Percentiles rank a stretch among this genome's conserved stretches.
Evolutionary conservation across 2,888 invertebrate species (phyloP).

Genomic region (Leptopterna dolabrata): DNA sequence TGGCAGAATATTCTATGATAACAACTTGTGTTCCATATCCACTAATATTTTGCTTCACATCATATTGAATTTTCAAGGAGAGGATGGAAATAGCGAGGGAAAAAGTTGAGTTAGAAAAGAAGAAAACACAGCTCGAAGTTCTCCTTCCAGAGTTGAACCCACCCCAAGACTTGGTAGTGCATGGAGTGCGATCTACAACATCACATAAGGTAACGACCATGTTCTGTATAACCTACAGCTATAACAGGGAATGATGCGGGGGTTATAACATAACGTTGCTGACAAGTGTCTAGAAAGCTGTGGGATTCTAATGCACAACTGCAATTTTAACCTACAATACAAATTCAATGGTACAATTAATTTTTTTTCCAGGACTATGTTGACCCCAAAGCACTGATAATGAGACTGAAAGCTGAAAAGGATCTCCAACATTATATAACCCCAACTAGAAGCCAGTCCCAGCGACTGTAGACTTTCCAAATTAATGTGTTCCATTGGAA

Average conservation of each 20-base stretch:
- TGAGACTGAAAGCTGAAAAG: slow-evolving; percentile 60
- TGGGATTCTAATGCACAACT: too few species aligned
- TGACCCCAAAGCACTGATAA: slow-evolving; percentile 59
- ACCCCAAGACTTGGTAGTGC: slow-evolving; percentile 52
- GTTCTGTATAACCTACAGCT: too few species aligned
- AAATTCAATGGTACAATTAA: too few species aligned
- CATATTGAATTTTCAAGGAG: slow-evolving; percentile 46
- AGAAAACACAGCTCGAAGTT: slow-evolving; percentile 56
- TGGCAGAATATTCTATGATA: too few species aligned
- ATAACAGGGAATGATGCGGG: too few species aligned
- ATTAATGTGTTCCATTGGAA: not conserved
- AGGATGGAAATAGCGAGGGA: slow-evolving; percentile 59
- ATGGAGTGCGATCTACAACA: slow-evolving; percentile 19
- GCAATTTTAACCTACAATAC: too few species aligned
- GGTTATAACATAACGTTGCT: too few species aligned
- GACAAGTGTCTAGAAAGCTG: too few species aligned
- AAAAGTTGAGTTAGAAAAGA: slow-evolving; percentile 58
- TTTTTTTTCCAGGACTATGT: slow-evolving; percentile 53
- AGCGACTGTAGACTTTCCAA: not conserved
- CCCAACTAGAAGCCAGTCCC: not conserved
- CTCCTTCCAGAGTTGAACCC: slow-evolving; percentile 58
- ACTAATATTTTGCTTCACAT: too few species aligned
- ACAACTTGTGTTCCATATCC: too few species aligned
- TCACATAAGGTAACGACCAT: slow-evolving; percentile 44
- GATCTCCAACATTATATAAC: slow-evolving; percentile 56